Percentiles rank a stretch among this genome's conserved stretches.
These are phyloP conservation scores for Catharus minimus DNA, from an alignment of 2,113 vertebrate species.

Conservation along the genomic window DNA sequence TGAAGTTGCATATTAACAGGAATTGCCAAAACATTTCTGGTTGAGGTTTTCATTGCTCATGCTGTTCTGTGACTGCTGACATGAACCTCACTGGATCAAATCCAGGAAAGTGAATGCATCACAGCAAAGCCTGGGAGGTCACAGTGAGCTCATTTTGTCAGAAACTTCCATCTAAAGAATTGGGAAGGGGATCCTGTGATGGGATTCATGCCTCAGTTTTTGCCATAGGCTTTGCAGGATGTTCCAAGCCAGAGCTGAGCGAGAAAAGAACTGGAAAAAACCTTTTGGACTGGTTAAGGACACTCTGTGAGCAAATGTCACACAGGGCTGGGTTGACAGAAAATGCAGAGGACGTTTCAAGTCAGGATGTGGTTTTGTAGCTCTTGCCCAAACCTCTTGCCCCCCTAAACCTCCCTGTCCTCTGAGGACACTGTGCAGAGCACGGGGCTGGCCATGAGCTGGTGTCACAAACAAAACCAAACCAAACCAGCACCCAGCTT, in stretches of 20 bases:
- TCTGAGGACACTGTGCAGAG: background rate
- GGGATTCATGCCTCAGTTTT: background rate
- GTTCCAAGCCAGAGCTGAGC: background rate
- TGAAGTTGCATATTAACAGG: background rate
- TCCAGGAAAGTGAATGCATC: background rate
- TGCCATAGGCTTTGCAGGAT: background rate
- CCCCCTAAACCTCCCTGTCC: background rate
- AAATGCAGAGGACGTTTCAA: background rate
- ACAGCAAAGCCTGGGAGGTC: background rate
- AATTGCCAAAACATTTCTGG: background rate
- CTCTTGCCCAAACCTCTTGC: background rate
- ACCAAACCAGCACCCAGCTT: background rate
- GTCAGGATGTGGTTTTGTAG: constrained; percentile 27
- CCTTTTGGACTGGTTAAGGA: background rate
- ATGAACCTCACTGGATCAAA: background rate
- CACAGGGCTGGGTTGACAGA: background rate
- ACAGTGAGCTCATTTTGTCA: background rate
- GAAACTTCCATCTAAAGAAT: background rate
- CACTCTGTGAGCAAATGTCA: background rate
- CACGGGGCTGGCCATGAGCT: background rate
- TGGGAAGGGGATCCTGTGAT: background rate
- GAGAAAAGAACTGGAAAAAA: background rate
- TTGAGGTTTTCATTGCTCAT: background rate
- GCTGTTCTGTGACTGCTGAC: background rate
- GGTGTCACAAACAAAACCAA: background rate